Percentiles rank a stretch among this genome's conserved stretches.
These are phyloP conservation scores for Xenus cinereus DNA, from an alignment of 2,113 vertebrate genomes.

Conservation along the genomic window DNA sequence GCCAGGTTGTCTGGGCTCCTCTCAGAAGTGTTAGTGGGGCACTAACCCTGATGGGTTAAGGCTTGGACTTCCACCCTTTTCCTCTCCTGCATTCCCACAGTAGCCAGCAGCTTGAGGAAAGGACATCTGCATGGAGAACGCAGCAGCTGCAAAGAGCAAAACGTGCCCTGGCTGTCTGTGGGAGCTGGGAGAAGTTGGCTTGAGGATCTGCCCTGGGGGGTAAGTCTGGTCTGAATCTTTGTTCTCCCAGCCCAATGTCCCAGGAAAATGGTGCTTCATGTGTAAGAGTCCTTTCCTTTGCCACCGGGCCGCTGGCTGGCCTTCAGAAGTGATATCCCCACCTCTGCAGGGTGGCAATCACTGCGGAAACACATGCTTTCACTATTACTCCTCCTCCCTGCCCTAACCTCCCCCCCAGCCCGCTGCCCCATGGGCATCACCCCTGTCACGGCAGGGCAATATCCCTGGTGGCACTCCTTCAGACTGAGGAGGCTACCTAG, in stretches of 20 bases:
- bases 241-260: not conserved
- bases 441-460: not conserved
- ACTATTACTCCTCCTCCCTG: not conserved
- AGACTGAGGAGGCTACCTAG: not conserved
- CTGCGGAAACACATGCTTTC: not conserved
- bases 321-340: not conserved
- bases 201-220: not conserved
- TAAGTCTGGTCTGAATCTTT: not conserved
- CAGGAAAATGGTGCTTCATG: not conserved
- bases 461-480: not conserved
- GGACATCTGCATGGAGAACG: not conserved
- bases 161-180: not conserved
- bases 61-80: not conserved
- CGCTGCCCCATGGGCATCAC: not conserved
- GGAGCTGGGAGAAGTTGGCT: not conserved
- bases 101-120: conserved; percentile 6
- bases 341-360: not conserved
- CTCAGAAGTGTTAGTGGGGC: not conserved
- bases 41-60: not conserved
- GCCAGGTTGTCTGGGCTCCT: not conserved
- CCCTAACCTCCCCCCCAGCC: not conserved
- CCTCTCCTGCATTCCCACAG: not conserved
- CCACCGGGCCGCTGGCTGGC: not conserved
- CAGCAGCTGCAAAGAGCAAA: not conserved
- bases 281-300: not conserved